phyloP scores from a whole-genome alignment of 92 coral and sea anemone genomes.

The Bergia puertoricense region DNA sequence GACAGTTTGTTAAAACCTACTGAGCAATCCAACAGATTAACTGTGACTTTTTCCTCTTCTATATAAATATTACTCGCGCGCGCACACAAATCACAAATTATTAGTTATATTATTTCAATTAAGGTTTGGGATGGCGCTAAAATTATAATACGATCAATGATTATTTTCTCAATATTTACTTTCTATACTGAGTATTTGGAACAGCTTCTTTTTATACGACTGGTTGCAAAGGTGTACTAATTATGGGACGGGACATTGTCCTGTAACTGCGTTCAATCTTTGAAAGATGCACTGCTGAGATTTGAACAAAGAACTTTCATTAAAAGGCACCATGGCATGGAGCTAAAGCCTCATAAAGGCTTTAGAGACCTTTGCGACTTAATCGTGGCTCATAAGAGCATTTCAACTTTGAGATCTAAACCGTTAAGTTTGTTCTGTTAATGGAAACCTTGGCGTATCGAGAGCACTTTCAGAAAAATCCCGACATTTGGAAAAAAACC shows the following conservation, averaged over 20 bases:
- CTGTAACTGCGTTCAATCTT: neutral
- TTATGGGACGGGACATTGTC: neutral
- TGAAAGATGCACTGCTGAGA: conserved; percentile 4
- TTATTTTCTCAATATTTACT: neutral
- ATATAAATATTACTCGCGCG: neutral
- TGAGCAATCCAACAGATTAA: neutral
- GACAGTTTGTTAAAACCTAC: neutral
- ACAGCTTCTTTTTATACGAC: neutral
- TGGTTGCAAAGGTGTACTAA: neutral
- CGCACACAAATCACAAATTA: neutral
- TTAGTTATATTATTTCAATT: neutral
- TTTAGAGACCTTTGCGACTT: neutral
- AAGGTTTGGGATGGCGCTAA: neutral
- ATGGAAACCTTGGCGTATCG: neutral
- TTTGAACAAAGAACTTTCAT: neutral
- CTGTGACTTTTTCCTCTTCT: neutral
- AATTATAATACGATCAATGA: too few relatives aligned
- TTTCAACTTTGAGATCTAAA: neutral
- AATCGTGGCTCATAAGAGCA: neutral
- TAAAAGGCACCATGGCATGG: neutral
- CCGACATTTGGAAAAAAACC: neutral
- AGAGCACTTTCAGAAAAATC: neutral
- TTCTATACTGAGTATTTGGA: neutral
- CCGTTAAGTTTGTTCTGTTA: too few relatives aligned
- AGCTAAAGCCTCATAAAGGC: neutral